Evolutionary conservation across 2,113 vertebrate genomes (phyloP).

Genomic region (Barbus barbus): DNA sequence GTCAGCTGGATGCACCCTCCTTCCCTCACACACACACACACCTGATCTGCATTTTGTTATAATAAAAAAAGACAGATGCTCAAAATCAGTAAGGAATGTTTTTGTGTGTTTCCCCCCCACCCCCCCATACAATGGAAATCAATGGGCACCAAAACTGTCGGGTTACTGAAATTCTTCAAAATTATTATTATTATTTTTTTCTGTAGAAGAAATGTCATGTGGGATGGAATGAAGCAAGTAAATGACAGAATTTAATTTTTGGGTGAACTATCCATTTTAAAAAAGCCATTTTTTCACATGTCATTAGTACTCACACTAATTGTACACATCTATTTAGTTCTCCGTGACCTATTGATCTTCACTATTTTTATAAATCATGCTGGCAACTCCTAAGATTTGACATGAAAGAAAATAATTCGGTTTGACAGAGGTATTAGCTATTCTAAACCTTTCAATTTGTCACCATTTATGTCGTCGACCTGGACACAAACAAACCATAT

Average conservation of each 20-base stretch:
- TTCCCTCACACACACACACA: background rate
- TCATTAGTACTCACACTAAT: background rate
- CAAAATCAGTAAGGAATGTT: background rate
- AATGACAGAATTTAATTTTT: background rate
- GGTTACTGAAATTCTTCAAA: too few species aligned
- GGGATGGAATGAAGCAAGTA: too few species aligned
- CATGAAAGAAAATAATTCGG: background rate
- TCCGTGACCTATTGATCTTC: background rate
- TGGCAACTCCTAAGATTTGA: background rate
- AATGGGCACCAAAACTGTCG: too few species aligned
- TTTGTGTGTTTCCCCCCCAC: too few species aligned
- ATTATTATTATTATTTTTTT: too few species aligned
- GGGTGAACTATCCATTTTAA: background rate
- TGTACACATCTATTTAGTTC: background rate
- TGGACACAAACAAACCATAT: constrained; percentile 44
- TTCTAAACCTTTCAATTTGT: constrained; percentile 40
- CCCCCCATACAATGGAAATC: too few species aligned
- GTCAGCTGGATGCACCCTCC: constrained; percentile 58
- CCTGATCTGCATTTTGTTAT: background rate
- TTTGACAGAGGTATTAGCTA: constrained; percentile 46
- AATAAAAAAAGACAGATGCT: background rate
- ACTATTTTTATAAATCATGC: background rate
- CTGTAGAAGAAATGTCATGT: too few species aligned
- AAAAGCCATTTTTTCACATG: background rate
- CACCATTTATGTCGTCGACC: constrained; percentile 34